Evolutionary conservation across 2,797 vertebrate species (phyloP).

Genomic region (Urophycis tenuis): DNA sequence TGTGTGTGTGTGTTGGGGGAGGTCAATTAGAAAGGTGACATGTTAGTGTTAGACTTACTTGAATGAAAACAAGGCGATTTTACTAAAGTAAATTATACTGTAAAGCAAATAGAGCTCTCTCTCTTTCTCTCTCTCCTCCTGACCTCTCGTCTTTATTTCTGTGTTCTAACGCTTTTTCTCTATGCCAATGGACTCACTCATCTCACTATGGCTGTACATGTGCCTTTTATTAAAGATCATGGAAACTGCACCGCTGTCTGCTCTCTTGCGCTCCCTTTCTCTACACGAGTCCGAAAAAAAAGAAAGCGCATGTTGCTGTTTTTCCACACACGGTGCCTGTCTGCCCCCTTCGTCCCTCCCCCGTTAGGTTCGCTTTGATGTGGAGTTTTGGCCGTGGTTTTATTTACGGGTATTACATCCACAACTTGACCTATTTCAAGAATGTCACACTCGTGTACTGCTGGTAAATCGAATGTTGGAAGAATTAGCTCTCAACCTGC

Average conservation of each 20-base stretch:
- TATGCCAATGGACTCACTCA: slow-evolving; percentile 71
- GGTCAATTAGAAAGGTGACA: slow-evolving; percentile 45
- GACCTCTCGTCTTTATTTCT: slow-evolving; percentile 68
- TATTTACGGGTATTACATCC: not conserved
- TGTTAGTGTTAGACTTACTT: slow-evolving; percentile 69
- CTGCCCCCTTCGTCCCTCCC: too few relatives aligned
- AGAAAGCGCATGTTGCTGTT: not conserved
- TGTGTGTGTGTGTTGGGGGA: too few relatives aligned
- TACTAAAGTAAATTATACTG: slow-evolving; percentile 65
- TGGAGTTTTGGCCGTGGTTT: not conserved
- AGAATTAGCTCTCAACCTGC: too few relatives aligned
- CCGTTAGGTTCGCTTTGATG: not conserved
- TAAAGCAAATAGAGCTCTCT: slow-evolving; percentile 61
- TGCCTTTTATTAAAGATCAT: slow-evolving; percentile 84
- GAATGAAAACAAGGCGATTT: slow-evolving; percentile 61
- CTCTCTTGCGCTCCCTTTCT: not conserved
- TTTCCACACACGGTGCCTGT: not conserved
- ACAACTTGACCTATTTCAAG: not conserved
- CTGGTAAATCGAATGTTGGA: not conserved
- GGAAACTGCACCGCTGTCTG: slow-evolving; percentile 53
- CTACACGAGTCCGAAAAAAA: not conserved
- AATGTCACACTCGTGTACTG: not conserved
- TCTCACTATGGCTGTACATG: slow-evolving; percentile 80
- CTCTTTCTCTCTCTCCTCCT: slow-evolving; percentile 50
- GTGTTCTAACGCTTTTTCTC: slow-evolving; percentile 73